These are phyloP conservation scores for Eupeodes latifasciatus DNA, from an alignment of 2,888 invertebrate genomes.

Conservation along the genomic window DNA sequence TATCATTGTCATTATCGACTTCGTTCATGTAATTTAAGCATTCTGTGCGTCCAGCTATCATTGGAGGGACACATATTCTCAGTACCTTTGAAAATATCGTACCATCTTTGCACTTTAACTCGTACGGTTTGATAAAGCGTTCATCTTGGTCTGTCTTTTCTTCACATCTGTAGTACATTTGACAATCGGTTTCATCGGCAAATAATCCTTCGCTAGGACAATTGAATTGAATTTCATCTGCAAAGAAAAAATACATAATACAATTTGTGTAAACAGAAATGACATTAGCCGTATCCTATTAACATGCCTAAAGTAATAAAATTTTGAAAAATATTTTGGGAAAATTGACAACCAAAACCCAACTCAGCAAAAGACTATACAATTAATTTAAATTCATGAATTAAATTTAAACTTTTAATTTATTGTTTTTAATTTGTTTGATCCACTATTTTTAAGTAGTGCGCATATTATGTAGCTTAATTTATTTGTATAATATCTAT, in stretches of 20 bases:
- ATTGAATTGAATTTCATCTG: constrained; percentile 81
- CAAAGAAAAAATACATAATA: background rate
- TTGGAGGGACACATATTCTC: constrained; percentile 89
- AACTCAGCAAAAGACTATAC: no score
- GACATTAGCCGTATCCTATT: no score
- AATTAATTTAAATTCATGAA: no score
- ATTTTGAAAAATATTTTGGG: no score
- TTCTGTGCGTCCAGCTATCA: constrained; percentile 88
- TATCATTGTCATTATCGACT: constrained; percentile 78
- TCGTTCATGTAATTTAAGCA: constrained; percentile 86
- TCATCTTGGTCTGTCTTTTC: constrained; percentile 85
- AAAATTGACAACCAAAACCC: no score
- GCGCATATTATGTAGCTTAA: no score
- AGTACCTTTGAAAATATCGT: constrained; percentile 90
- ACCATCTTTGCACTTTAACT: constrained; percentile 90
- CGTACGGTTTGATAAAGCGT: constrained; percentile 85
- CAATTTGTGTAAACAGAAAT: background rate
- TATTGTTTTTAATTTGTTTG: no score
- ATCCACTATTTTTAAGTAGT: no score
- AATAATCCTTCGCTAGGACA: constrained; percentile 90
- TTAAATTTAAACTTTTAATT: no score
- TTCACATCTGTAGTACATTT: constrained; percentile 90
- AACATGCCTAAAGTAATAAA: no score
- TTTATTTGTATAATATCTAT: no score
- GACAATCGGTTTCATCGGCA: constrained; percentile 89